Percentiles rank a stretch among this genome's conserved stretches.
phyloP scores from a whole-genome alignment of 2,888 invertebrate genomes.

The Prosopocoilus inquinatus region DNA sequence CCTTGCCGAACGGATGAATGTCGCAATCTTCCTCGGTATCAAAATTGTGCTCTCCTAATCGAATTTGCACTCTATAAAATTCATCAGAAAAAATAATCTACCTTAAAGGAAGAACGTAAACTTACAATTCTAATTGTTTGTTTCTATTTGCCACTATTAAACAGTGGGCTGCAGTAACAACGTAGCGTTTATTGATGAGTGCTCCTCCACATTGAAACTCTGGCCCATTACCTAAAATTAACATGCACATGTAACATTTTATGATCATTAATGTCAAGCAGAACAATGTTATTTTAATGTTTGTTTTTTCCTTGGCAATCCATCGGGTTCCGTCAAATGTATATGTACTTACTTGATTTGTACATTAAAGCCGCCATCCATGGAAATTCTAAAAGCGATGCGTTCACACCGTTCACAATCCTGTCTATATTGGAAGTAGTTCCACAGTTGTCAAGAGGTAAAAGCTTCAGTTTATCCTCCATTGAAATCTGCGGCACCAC shows the following conservation, averaged over 20 bases:
- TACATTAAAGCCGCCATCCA: slow-evolving; percentile 6
- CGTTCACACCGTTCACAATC: neutral
- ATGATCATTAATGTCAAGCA: no score
- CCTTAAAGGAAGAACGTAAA: no score
- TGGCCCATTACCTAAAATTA: neutral
- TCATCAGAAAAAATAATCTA: no score
- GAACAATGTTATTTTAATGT: no score
- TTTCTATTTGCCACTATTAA: neutral
- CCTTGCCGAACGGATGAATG: slow-evolving; percentile 32
- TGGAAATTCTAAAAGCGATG: slow-evolving; percentile 2
- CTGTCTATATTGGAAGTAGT: no score
- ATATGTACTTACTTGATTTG: neutral
- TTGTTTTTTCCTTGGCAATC: no score
- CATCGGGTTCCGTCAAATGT: no score
- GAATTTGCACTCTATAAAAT: slow-evolving; percentile 53
- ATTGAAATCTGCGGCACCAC: no score
- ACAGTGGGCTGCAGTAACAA: slow-evolving; percentile 8
- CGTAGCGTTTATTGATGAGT: slow-evolving; percentile 2
- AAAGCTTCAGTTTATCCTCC: no score
- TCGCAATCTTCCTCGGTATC: slow-evolving; percentile 46
- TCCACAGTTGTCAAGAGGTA: no score
- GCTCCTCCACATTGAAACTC: slow-evolving; percentile 1
- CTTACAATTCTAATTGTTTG: neutral
- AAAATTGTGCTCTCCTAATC: slow-evolving; percentile 62
- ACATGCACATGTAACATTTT: neutral